Evolutionary conservation across 2,113 vertebrate genomes (phyloP), one percentile per base, ranked within the genome.

Genomic region (Raja brachyura): DNA sequence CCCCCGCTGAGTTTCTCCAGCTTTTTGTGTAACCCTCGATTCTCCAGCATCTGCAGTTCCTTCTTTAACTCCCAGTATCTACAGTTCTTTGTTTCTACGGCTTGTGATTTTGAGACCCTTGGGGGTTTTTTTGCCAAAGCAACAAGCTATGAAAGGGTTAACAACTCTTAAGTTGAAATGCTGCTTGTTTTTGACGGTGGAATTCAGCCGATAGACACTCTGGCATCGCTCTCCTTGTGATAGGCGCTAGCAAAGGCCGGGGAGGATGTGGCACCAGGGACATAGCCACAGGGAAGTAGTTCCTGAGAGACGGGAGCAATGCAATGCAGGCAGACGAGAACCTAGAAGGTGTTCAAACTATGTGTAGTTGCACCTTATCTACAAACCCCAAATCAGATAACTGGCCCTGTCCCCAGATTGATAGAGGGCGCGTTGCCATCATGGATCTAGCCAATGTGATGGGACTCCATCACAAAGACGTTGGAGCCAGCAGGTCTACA

Each of bases 401-500:
- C 59, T 3, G 13, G 5, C 93, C 94, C 93, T 83, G 94, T 93
- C 93, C 94, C 94, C 94, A 95, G 95, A 96, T 95, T 94, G 66
- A 3, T 39, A 68, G 68, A 94, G 95, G 59, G 94, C 93, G 94
- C 59, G 94, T 95, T 96, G 96, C 96, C 96, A 96, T 95, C 94
- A 0, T 93, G 11, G 95, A 93, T 95, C 95, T 93, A 94, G 95
- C 95, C 94, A 96, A 96, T 20, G 95, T 94, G 13, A 93, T 94
- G 93, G 48, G 90, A 94, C 93, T 88, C 5, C 93, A 94, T 95
- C 94, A 94, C 39, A 10, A 79, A 74, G 90, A 93, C 95, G 63
- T 93, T 95, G 96, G 96, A 97, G 96, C 96, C 96, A 95, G 94
- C 94, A 96, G 96, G 97, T 97, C 97, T 97, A 95, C 95, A 86